These are phyloP conservation scores for Xyliphius kryptos DNA, from an alignment of 2,113 vertebrate genomes.

Conservation along the genomic window DNA sequence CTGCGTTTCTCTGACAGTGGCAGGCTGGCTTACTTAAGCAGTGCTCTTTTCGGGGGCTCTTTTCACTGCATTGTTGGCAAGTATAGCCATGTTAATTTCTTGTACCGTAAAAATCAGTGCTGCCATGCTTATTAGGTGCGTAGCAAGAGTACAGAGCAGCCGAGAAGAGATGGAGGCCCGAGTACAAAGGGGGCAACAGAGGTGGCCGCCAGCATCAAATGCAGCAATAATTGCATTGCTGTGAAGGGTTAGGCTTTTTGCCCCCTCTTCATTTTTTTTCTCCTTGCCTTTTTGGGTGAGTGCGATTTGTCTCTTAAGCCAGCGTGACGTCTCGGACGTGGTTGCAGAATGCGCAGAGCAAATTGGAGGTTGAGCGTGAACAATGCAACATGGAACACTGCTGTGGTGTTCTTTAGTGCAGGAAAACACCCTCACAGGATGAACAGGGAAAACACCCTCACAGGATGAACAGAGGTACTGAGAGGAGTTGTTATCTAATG, in stretches of 20 bases:
- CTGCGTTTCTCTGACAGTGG: constrained; percentile 64
- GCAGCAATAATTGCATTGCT: constrained; percentile 99
- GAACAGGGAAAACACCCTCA: constrained; percentile 31
- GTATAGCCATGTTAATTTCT: constrained; percentile 89
- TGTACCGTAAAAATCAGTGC: constrained; percentile 99
- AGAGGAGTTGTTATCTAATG: neutral
- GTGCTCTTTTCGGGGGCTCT: constrained; percentile 48
- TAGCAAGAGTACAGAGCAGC: constrained; percentile 75
- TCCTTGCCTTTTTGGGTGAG: constrained; percentile 68
- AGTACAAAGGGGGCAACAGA: constrained; percentile 82
- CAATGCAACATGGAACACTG: constrained; percentile 97
- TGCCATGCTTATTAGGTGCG: constrained; percentile 99
- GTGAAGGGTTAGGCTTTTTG: constrained; percentile 81
- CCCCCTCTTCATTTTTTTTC: constrained; percentile 34
- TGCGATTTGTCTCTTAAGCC: constrained; percentile 99
- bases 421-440: constrained; percentile 34
- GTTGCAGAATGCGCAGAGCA: constrained; percentile 99
- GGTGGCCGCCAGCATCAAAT: constrained; percentile 92
- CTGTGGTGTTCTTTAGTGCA: constrained; percentile 72
- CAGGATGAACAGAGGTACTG: constrained; percentile 23
- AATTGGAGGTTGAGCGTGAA: constrained; percentile 99
- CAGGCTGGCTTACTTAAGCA: constrained; percentile 68
- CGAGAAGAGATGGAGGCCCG: constrained; percentile 40
- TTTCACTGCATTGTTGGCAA: constrained; percentile 69
- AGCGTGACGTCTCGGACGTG: constrained; percentile 97